Evolutionary conservation across 64 coral and sea anemone species (phyloP).

Genomic region (Trachythela sp.): DNA sequence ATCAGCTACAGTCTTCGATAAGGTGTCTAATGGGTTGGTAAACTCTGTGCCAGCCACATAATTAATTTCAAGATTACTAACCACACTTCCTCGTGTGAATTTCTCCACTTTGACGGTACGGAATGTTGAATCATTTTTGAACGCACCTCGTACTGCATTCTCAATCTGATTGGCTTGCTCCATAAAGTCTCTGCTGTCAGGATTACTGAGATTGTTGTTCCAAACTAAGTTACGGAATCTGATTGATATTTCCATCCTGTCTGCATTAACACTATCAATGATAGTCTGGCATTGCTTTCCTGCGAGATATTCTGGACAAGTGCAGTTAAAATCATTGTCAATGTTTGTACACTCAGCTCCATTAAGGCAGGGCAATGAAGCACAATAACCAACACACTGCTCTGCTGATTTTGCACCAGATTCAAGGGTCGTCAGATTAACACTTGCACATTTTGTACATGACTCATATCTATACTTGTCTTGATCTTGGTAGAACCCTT

Average conservation of each 20-base stretch:
- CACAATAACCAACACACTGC: constrained; percentile 17
- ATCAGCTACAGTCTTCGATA: background rate
- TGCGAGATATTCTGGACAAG: constrained; percentile 26
- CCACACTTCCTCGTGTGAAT: constrained; percentile 42
- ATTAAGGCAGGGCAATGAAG: constrained; percentile 36
- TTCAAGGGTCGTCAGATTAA: background rate
- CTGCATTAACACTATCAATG: constrained; percentile 25
- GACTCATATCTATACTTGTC: background rate
- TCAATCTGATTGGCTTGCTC: constrained; percentile 19
- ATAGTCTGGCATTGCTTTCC: constrained; percentile 44
- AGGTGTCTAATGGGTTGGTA: constrained; percentile 2
- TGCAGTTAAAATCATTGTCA: constrained; percentile 32
- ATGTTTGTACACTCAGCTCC: constrained; percentile 45
- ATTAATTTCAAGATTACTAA: constrained; percentile 19
- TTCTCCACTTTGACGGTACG: constrained; percentile 24
- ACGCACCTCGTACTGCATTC: constrained; percentile 28
- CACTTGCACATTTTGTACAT: constrained; percentile 26
- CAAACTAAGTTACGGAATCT: constrained; percentile 31
- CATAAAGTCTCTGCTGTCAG: constrained; percentile 26
- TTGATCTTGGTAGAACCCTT: constrained; percentile 23
- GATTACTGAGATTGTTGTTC: constrained; percentile 25
- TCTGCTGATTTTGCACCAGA: background rate
- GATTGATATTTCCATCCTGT: constrained; percentile 37
- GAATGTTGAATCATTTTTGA: constrained; percentile 38
- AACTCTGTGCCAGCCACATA: constrained; percentile 32